Evolutionary conservation across 2,113 vertebrate species (phyloP), one percentile per base, ranked within the genome.

Genomic region (Puffinus mauretanicus): DNA sequence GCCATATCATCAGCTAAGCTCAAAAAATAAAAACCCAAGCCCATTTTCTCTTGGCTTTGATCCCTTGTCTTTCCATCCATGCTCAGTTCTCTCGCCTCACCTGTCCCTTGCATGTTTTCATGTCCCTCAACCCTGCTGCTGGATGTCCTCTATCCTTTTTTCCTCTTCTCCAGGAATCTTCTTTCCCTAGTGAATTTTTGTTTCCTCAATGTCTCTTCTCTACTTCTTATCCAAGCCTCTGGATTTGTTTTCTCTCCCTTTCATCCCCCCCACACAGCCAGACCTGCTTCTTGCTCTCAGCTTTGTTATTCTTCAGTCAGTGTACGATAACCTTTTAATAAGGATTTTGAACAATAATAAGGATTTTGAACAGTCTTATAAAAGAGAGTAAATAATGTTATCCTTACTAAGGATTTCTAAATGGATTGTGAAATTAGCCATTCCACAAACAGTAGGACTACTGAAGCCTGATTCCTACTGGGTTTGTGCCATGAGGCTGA

Each of bases 371-470:
- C 1, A 2, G 40, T 18, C n/a, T 51, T 82, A 55, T 55, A 64
- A 15, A 67, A 36, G 15, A 90, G 16, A 73, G 52, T 67, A 90
- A 92, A 67, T 77, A 86, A 18, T 34, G 7, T 76, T 80, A 42
- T n/a, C 18, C 66, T 64, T 67, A 44, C 52, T 66, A 51, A 70
- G 52, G 32, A 24, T 84, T 93, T 95, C 54, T 51, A 84, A 64
- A 75, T 22, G 34, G 13, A 58, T 87, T 93, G 47, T 85, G 55
- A 89, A 93, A 91, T 85, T 54, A 79, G n/a, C 21, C n/a, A 64
- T 85, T 93, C 91, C 84, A 71, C 52, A 82, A 89, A 82, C 14
- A 38, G 30, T 9, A 65, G 54, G 60, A 54, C 55, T 52, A 32
- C 42, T 75, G 78, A 81, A 83, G 64, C 71, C 51, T 40, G 42